phyloP scores from a whole-genome alignment of 2,888 invertebrate genomes.

The Dilophus febrilis region DNA sequence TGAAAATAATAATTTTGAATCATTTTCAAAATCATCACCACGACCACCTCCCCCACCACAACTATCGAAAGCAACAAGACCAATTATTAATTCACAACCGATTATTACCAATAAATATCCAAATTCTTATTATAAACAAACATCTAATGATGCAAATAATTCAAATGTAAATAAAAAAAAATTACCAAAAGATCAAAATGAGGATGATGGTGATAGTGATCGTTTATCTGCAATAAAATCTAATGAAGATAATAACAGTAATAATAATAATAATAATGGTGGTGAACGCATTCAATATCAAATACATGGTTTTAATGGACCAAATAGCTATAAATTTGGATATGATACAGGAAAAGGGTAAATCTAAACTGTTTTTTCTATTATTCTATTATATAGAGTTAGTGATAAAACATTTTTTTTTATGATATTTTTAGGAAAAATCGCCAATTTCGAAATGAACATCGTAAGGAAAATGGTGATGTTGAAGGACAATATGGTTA shows the following conservation, averaged over 20 bases:
- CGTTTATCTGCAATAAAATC: no score
- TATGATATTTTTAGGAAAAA: constrained; percentile 42
- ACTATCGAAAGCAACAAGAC: no score
- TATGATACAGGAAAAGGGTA: constrained; percentile 74
- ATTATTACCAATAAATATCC: no score
- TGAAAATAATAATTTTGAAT: no score
- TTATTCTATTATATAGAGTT: constrained; percentile 3
- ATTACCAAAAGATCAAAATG: no score
- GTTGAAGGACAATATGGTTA: constrained; percentile 70
- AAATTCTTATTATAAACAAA: no score
- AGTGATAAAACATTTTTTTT: constrained; percentile 3
- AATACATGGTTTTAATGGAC: constrained; percentile 66
- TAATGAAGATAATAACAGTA: background rate
- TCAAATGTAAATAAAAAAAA: background rate
- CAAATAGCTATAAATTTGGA: constrained; percentile 68
- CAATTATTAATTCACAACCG: no score
- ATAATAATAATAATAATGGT: background rate
- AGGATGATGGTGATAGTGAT: no score
- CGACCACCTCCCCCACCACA: no score
- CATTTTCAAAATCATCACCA: no score
- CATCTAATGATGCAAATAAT: background rate
- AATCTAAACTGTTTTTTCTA: constrained; percentile 15
- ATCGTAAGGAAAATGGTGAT: constrained; percentile 54
- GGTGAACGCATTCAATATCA: constrained; percentile 44
- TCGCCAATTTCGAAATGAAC: constrained; percentile 65